Evolutionary conservation across 2,113 vertebrate species (phyloP).

Genomic region (Calonectris borealis): DNA sequence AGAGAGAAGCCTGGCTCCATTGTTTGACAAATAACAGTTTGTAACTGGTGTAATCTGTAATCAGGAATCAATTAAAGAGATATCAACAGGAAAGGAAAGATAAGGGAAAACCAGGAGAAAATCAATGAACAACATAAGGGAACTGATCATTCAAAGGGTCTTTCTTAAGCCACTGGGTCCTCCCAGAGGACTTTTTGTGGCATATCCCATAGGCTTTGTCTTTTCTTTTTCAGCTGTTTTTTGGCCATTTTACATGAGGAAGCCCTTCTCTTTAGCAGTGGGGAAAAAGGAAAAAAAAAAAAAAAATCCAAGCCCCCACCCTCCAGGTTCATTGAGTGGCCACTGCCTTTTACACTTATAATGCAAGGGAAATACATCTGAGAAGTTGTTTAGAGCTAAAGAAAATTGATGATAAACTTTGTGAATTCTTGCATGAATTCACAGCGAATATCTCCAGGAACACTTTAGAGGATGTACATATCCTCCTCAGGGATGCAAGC

Average conservation of each 20-base stretch:
- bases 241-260: background rate
- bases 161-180: constrained; percentile 17
- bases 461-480: background rate
- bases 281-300: background rate
- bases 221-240: background rate
- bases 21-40: constrained; percentile 55
- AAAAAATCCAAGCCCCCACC: background rate
- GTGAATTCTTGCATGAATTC: constrained; percentile 19
- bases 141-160: constrained; percentile 29
- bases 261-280: background rate
- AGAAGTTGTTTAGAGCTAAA: background rate
- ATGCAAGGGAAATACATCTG: background rate
- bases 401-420: constrained; percentile 22
- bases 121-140: constrained; percentile 54
- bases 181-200: background rate
- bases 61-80: constrained; percentile 62
- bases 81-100: constrained; percentile 49
- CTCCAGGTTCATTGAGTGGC: background rate
- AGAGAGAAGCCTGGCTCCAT: background rate
- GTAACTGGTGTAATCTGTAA: constrained; percentile 59
- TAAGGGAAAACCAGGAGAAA: constrained; percentile 44
- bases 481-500: background rate
- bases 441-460: background rate
- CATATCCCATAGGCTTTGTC: background rate
- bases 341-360: background rate